Percentiles rank a stretch among this genome's conserved stretches.
These are phyloP conservation scores for Tinea semifulvella DNA, from an alignment of 2,888 invertebrate genomes.

Conservation along the genomic window DNA sequence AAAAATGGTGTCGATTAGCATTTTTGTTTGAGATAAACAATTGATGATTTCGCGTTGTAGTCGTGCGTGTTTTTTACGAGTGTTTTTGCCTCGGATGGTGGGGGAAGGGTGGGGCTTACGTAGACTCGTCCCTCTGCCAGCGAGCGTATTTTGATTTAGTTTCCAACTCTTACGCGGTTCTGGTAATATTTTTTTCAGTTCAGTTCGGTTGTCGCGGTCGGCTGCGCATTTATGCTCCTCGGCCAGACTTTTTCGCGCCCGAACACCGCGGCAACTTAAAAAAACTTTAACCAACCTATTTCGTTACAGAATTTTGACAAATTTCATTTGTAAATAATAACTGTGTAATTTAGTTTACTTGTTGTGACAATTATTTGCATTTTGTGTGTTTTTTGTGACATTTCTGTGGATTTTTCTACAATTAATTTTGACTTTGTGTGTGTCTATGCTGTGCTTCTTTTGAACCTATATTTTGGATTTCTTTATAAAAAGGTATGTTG, in stretches of 20 bases:
- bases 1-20: slow-evolving; percentile 39
- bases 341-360: slow-evolving; percentile 4
- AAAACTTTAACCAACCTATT: neutral
- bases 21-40: slow-evolving; percentile 53
- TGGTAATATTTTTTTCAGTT: slow-evolving; percentile 62
- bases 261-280: slow-evolving; percentile 5
- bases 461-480: slow-evolving; percentile 5
- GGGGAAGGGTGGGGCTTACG: slow-evolving; percentile 61
- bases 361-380: slow-evolving; percentile 6
- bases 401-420: slow-evolving; percentile 6
- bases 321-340: neutral
- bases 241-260: slow-evolving; percentile 38
- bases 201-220: slow-evolving; percentile 60
- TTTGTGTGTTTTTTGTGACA: slow-evolving; percentile 9
- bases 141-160: slow-evolving; percentile 64
- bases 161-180: slow-evolving; percentile 64
- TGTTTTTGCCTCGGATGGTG: slow-evolving; percentile 58
- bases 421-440: slow-evolving; percentile 6
- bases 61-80: slow-evolving; percentile 58
- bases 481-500: slow-evolving; percentile 7
- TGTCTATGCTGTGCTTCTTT: neutral
- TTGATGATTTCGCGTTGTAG: slow-evolving; percentile 59
- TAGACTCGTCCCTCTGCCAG: slow-evolving; percentile 63
- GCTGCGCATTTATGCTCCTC: slow-evolving; percentile 25
- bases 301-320: neutral